A percentile compares a stretch with the other conserved stretches of the same genome.
These are phyloP conservation scores for Antheraea assamensis DNA, from an alignment of 2,888 invertebrate species.

Conservation along the genomic window DNA sequence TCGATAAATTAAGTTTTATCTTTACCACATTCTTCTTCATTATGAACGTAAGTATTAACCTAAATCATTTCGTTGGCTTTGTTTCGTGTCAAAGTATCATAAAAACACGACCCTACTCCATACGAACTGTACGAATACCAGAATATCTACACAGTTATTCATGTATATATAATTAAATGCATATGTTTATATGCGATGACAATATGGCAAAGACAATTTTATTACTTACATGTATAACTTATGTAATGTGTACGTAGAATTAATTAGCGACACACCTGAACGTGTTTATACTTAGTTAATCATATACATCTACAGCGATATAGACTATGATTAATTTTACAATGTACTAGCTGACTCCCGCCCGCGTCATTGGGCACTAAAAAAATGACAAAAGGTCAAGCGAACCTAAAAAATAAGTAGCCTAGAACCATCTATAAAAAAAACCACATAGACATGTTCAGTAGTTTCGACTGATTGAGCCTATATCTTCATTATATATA, in stretches of 20 bases:
- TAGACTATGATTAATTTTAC: background rate
- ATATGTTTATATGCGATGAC: background rate
- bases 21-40: background rate
- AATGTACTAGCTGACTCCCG: background rate
- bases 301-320: background rate
- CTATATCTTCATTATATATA: too few species aligned
- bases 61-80: background rate
- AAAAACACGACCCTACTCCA: background rate
- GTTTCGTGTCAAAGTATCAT: slow-evolving; percentile 5
- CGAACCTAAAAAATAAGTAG: too few species aligned
- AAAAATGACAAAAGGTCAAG: too few species aligned
- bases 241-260: slow-evolving; percentile 16
- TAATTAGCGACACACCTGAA: slow-evolving; percentile 19
- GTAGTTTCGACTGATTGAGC: too few species aligned
- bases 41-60: background rate
- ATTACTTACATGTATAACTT: slow-evolving; percentile 14
- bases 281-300: background rate
- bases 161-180: background rate
- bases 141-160: background rate
- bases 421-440: too few species aligned
- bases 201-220: background rate
- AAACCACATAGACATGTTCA: too few species aligned
- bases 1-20: background rate
- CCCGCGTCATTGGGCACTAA: too few species aligned
- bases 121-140: slow-evolving; percentile 1